Evolutionary conservation across 2,888 invertebrate genomes (phyloP), one percentile per base, ranked within the genome.

Genomic region (Synergus laeviventris): DNA sequence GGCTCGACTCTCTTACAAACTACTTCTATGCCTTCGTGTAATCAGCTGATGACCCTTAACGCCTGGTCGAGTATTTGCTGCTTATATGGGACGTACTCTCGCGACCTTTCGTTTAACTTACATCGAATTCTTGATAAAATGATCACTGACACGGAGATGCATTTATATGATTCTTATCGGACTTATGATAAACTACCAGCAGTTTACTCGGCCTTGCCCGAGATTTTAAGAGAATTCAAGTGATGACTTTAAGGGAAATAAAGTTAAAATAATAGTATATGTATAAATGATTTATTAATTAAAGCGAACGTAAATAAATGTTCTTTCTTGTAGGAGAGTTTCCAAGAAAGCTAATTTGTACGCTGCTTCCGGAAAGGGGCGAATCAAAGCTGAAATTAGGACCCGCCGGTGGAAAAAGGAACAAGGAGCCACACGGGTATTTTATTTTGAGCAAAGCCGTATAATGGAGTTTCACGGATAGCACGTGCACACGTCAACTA

Each of bases 21-120:
- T 77, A 77, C 77, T 77, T 77, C 78, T 81, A 83, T 80, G 79
- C 82, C 82, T 81, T 82, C 78, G 78, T 79, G 78, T 81, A 85
- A 85, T 84, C 83, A 79, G 79, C 74, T 81, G 79, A 83, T 83
- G 83, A 85, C 80, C 83, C 83, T 82, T 81, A 76, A 77, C 75
- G 66, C 77, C 75, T 74, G 45, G 56, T 45, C 56, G 64, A 62
- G 70, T 61, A 45, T 64, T 73, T 54, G 74, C 59, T 38, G 18
- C 39, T 74, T 74, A 74, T 74, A 56, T 54, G 73, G 42, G 66
- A 76, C 75, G 74, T 79, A 76, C 74, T 56, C 73, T 64, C 70
- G 62, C 78, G 81, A 78, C 76, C 76, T 77, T 79, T 80, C 77
- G 74, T 81, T 49, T 70, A 70, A 74, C 31, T 60, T 59, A 56